Percentiles rank a stretch among this genome's conserved stretches.
These are phyloP conservation scores for Hylaeus anthracinus DNA, from an alignment of 1,140 invertebrate species.

Conservation along the genomic window DNA sequence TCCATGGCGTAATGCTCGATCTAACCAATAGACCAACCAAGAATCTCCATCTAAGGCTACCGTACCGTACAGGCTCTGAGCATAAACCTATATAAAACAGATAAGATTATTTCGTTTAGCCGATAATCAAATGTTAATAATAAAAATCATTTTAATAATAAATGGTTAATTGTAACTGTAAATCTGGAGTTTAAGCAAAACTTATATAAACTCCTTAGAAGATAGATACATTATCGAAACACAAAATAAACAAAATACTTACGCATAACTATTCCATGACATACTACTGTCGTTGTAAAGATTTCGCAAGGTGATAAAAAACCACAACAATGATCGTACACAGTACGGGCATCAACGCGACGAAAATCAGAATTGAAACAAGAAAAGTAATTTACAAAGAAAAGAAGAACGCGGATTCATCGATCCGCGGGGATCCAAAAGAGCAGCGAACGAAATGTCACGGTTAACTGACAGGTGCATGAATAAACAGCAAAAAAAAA, in stretches of 20 bases:
- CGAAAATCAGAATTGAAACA: background rate
- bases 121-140: background rate
- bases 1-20: constrained; percentile 78
- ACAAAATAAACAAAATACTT: constrained; percentile 2
- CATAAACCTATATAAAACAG: constrained; percentile 71
- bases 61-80: constrained; percentile 78
- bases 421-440: background rate
- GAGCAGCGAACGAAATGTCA: background rate
- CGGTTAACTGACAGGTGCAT: background rate
- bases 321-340: background rate
- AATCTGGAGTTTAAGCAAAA: background rate
- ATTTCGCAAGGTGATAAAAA: background rate
- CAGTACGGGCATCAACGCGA: background rate
- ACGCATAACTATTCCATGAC: background rate
- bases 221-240: background rate
- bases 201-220: background rate
- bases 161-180: no score
- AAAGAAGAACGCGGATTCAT: background rate
- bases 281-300: background rate
- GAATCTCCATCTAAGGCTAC: constrained; percentile 79
- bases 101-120: constrained; percentile 2
- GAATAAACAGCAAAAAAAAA: background rate
- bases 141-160: background rate
- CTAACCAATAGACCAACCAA: constrained; percentile 80
- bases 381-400: background rate